phyloP scores from a whole-genome alignment of 2,888 invertebrate genomes.

The Apodemia mormo region DNA sequence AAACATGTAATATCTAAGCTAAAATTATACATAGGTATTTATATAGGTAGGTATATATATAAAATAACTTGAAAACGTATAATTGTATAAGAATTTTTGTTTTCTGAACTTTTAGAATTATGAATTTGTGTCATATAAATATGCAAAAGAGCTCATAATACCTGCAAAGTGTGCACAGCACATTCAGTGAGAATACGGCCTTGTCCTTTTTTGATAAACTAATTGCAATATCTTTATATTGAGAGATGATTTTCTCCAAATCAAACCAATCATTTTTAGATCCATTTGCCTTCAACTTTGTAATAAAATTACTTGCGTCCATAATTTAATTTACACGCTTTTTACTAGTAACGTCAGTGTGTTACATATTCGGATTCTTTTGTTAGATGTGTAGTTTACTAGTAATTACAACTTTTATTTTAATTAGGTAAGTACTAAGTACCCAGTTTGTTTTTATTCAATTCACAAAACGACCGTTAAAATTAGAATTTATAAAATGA shows the following conservation, averaged over 20 bases:
- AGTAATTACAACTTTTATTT: neutral
- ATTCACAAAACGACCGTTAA: neutral
- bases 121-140: neutral
- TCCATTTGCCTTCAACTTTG: constrained; percentile 59
- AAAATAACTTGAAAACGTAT: too few species aligned
- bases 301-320: constrained; percentile 60
- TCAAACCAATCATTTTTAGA: constrained; percentile 49
- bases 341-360: neutral
- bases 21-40: too few species aligned
- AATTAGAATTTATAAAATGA: neutral
- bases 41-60: too few species aligned
- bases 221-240: constrained; percentile 49
- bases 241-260: constrained; percentile 46
- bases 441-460: neutral
- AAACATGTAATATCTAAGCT: too few species aligned
- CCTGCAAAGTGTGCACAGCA: constrained; percentile 70
- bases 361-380: neutral
- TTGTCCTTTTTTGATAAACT: constrained; percentile 54
- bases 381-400: neutral
- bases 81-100: too few species aligned
- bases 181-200: constrained; percentile 59
- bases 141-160: constrained; percentile 37
- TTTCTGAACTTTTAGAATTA: too few species aligned
- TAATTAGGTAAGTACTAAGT: neutral
- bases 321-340: constrained; percentile 41